Evolutionary conservation across 2,113 vertebrate species (phyloP).

Genomic region (Sarotherodon lohbergeri): DNA sequence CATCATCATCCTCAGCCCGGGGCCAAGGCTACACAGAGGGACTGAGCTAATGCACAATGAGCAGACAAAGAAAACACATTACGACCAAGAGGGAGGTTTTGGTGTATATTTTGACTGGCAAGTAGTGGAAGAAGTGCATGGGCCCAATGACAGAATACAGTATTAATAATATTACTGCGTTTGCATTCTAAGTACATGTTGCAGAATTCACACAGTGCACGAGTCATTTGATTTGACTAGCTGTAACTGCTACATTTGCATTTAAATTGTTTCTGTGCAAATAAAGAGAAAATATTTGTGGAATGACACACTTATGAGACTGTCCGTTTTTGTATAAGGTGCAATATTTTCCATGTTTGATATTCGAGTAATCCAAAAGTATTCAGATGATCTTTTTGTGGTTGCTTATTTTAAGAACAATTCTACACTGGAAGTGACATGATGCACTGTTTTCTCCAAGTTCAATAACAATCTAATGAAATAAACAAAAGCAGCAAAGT

Average conservation of each 20-base stretch:
- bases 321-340: not conserved
- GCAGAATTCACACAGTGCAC: not conserved
- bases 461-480: not conserved
- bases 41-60: not conserved
- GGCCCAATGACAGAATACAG: not conserved
- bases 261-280: not conserved
- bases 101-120: not conserved
- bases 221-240: not conserved
- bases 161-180: not conserved
- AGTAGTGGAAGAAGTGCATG: not conserved
- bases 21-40: not conserved
- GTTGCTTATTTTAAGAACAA: not conserved
- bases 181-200: not conserved
- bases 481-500: not conserved
- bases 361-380: not conserved
- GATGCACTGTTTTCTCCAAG: not conserved
- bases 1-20: not conserved
- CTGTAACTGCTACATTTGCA: not conserved
- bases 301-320: not conserved
- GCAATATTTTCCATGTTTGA: not conserved
- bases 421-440: not conserved
- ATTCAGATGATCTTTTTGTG: not conserved
- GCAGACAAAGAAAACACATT: not conserved
- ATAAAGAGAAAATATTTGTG: not conserved
- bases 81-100: not conserved